These are phyloP conservation scores for Podilymbus podiceps DNA, from an alignment of 2,113 vertebrate species.

Conservation along the genomic window DNA sequence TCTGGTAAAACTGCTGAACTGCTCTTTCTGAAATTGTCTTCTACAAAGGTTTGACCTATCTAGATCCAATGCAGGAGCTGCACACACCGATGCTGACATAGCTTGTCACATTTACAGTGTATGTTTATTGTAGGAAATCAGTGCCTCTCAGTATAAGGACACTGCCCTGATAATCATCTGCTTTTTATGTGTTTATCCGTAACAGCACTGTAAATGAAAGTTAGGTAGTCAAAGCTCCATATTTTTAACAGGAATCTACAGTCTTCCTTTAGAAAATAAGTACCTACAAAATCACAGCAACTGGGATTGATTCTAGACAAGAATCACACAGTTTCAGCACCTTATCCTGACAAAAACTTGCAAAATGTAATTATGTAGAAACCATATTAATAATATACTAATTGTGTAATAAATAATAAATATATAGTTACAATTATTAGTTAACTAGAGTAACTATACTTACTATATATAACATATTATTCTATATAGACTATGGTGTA, in stretches of 20 bases:
- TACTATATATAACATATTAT: too few species aligned
- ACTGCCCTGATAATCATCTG: rapidly evolving
- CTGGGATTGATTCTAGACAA: background rate
- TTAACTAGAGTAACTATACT: too few species aligned
- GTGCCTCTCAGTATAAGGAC: background rate
- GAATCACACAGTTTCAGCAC: background rate
- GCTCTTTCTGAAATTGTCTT: background rate
- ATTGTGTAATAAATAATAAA: background rate
- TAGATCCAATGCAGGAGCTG: background rate
- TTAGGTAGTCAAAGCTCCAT: background rate
- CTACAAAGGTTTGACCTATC: background rate
- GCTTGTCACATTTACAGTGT: background rate
- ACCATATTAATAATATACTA: background rate
- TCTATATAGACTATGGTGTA: too few species aligned
- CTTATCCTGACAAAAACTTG: background rate
- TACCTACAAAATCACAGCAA: background rate
- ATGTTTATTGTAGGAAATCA: background rate
- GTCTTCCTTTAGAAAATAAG: background rate
- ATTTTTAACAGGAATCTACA: background rate
- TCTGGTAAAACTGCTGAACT: background rate
- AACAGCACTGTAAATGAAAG: background rate
- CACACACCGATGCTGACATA: background rate
- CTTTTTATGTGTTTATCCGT: background rate
- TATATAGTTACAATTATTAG: background rate
- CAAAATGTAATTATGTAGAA: background rate